These are phyloP conservation scores for Brenthis hecate DNA, from an alignment of 2,888 invertebrate species.

Conservation along the genomic window DNA sequence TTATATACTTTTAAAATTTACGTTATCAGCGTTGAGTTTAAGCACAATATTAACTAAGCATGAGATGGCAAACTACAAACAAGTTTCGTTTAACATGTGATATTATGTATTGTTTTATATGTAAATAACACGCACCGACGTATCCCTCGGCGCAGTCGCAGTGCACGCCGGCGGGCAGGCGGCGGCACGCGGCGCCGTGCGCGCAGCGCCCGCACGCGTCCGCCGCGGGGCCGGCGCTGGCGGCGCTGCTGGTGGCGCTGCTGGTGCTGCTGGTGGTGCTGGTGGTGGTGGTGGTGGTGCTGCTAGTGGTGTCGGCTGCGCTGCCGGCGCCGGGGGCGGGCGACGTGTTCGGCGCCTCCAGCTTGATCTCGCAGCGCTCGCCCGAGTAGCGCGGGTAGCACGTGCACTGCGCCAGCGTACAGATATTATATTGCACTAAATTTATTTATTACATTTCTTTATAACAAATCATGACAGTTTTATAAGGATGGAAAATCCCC, in stretches of 20 bases:
- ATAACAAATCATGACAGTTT: no score
- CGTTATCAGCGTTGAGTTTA: no score
- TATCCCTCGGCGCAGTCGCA: constrained; percentile 52
- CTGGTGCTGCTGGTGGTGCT: not conserved
- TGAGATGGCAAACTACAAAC: no score
- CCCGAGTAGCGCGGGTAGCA: constrained; percentile 87
- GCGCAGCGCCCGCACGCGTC: constrained; percentile 2
- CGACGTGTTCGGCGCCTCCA: constrained; percentile 41
- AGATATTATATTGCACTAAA: not conserved
- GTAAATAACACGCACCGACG: constrained; percentile 41
- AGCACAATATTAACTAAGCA: no score
- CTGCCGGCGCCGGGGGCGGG: not conserved
- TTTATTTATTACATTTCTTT: no score
- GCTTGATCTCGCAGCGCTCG: constrained; percentile 76
- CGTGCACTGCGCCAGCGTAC: constrained; percentile 79
- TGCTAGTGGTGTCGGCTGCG: not conserved
- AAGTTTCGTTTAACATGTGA: no score
- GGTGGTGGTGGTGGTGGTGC: not conserved
- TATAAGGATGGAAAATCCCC: no score
- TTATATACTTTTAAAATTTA: no score
- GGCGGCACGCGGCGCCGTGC: constrained; percentile 76
- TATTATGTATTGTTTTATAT: not conserved
- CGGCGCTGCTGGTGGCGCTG: not conserved
- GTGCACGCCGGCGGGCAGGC: constrained; percentile 37
- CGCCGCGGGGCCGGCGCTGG: not conserved